These are phyloP conservation scores for Nansenia antarctica DNA, from an alignment of 2,113 vertebrate species.

Conservation along the genomic window DNA sequence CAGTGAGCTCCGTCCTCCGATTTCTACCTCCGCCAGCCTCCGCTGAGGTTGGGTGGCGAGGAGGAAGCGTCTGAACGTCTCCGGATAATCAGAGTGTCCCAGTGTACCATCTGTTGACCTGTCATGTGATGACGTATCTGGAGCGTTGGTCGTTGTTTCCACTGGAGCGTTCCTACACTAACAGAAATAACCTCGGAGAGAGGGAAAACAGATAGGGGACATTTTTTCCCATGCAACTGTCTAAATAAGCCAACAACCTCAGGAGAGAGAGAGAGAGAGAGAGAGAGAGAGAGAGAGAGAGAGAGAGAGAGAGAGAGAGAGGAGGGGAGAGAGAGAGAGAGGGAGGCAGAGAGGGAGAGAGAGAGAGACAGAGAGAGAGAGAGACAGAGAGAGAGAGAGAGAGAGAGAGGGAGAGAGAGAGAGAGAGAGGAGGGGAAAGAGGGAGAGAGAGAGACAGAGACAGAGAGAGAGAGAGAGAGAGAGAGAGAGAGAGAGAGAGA, in stretches of 20 bases:
- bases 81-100: too few species aligned
- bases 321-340: background rate
- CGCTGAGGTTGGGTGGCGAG: too few species aligned
- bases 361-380: background rate
- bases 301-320: background rate
- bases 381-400: background rate
- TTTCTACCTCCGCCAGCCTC: too few species aligned
- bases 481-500: too few species aligned
- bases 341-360: background rate
- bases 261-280: background rate
- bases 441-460: background rate
- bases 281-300: slow-evolving; percentile 6
- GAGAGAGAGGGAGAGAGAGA: background rate
- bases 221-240: slow-evolving; percentile 57
- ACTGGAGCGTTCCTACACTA: slow-evolving; percentile 29
- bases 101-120: slow-evolving; percentile 17
- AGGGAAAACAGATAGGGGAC: slow-evolving; percentile 49
- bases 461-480: background rate
- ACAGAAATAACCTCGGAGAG: slow-evolving; percentile 31
- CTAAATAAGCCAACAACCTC: slow-evolving; percentile 22
- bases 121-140: slow-evolving; percentile 14
- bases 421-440: background rate
- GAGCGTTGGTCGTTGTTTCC: slow-evolving; percentile 15
- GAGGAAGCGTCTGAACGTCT: too few species aligned
- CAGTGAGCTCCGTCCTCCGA: too few species aligned